Base-by-base conservation (phyloP, 2,888 invertebrate species). In the Choreutis nemorana region DNA sequence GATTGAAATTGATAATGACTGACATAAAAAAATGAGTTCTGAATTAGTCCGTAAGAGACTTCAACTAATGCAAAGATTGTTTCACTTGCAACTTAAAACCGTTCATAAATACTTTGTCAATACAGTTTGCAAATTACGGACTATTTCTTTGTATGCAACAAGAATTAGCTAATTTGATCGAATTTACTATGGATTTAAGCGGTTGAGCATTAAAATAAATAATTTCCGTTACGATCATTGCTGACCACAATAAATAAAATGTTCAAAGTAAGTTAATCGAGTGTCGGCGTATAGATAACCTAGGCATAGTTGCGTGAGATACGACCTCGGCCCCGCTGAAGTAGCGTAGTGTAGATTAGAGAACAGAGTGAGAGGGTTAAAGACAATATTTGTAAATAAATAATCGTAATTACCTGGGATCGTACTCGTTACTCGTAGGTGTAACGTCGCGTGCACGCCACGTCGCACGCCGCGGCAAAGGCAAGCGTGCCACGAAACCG, bases 351-450 rank as follows among this genome's bases (percentile, higher is more conserved):
- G 54, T 60, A 77, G 73, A 53, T 52, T 75, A 75, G 73, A 59
- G 72, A 71, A 70, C 77, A 75, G 78, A 79, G 78, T 71, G 79
- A 77, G 78, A 78, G 77, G 79, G 77, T 77, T 78, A 67, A 78
- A 78, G 80, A 80, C 80, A 80, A 81, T 81, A 80, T 80, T 77
- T 79, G 79, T 79, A 80, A 70, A 77, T 78, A 78, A 64, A 67
- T 72, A 71, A 70, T 63, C 55, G 72, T 78, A 75, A 72, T 68
- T 55, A 66, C 71, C 72, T 73, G 72, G 56, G 50, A 51, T 61
- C 56, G 61, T 60, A 71, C 73, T 71, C 62, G 45, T 68, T 68
- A 72, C 75, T 66, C n/a, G 59, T 62, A 60, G 63, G 40, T 40
- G 48, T 39, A 41, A 45, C 47, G 45, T 39, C 44, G 36, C 48